Base-by-base conservation (phyloP, 2,888 invertebrate species). In the Apoderus coryli region DNA sequence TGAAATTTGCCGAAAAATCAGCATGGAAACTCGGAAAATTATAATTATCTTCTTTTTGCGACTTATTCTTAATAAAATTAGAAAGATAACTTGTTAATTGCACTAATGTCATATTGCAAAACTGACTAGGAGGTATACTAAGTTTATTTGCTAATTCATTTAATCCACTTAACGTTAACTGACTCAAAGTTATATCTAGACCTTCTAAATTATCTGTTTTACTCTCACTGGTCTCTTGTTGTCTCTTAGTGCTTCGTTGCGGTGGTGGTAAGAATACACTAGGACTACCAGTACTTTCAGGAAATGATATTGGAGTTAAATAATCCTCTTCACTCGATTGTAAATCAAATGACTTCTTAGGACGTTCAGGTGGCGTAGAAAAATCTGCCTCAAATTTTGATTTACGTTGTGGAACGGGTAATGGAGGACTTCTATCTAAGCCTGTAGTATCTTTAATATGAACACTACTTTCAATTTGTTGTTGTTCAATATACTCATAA, bases 71-170 rank as follows among this genome's bases (percentile, higher is more conserved):
- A 29, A 63, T 58, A 34, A 66, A 63, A 44, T 67, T 65, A 1
- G 81, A 72, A 14, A 88, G 64, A 53, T 81, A 82, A 31, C 76
- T 74, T 0, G 88, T 86, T 22, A 89, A 63, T 55, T 88, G 86
- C 12, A 84, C 82, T 35, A 89, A 61, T 0, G 88, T 88, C 76
- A 88, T 78, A 33, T 77, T 80, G 29, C 82, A 81, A 26, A 89
- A 58, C 34, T 82, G 76, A 27, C 71, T 67, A 1, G 79, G 68
- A 0, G 84, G 82, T 47, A 88, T 81, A 42, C 76, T 76, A 34
- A 71, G 64, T 61, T 78, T 77, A 10, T 61, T 52, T 0, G 88
- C 81, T 33, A 88, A 59, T 38, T 88, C 85, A 42, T 78, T 77
- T 49, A 88, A 70, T 42, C 79, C 79, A 49, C 81, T 72, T 2